A percentile compares a stretch with the other conserved stretches of the same genome.
Conservation (phyloP, 2,113 vertebrate genomes). For the Gopherus flavomarginatus region DNA sequence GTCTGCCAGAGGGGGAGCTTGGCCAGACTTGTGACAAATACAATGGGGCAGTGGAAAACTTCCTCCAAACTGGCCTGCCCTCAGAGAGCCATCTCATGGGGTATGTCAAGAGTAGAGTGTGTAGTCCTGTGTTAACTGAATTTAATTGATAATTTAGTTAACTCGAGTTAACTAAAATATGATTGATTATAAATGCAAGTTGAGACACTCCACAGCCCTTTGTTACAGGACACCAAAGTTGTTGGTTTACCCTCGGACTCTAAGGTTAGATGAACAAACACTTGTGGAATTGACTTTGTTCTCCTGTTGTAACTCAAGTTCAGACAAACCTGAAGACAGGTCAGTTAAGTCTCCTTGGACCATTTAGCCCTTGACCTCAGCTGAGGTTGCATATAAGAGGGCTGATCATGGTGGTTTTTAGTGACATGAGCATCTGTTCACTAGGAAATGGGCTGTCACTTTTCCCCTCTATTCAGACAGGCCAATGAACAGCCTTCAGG, state of each 20-base stretch:
- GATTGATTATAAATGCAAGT: not conserved
- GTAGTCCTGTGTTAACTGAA: not conserved
- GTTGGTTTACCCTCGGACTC: constrained; percentile 23
- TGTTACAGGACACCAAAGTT: constrained; percentile 56
- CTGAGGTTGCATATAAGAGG: not conserved
- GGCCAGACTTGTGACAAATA: too few species aligned
- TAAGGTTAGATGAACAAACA: constrained; percentile 28
- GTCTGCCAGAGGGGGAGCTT: too few species aligned
- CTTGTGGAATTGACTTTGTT: constrained; percentile 15
- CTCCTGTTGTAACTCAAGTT: not conserved
- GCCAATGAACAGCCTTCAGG: not conserved
- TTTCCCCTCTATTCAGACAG: not conserved
- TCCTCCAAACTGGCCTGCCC: not conserved
- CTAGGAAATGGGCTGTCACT: not conserved
- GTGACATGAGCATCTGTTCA: not conserved
- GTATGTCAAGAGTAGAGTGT: not conserved
- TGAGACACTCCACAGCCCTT: constrained; percentile 38
- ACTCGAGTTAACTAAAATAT: not conserved
- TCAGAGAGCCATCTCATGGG: not conserved
- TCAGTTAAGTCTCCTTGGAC: constrained; percentile 21
- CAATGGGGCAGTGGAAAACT: not conserved
- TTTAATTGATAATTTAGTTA: constrained; percentile 27
- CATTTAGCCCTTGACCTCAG: not conserved
- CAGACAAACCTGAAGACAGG: constrained; percentile 9
- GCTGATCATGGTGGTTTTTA: not conserved